These are phyloP conservation scores for Cephalotes varians DNA, from an alignment of 2,888 invertebrate species.

Conservation along the genomic window DNA sequence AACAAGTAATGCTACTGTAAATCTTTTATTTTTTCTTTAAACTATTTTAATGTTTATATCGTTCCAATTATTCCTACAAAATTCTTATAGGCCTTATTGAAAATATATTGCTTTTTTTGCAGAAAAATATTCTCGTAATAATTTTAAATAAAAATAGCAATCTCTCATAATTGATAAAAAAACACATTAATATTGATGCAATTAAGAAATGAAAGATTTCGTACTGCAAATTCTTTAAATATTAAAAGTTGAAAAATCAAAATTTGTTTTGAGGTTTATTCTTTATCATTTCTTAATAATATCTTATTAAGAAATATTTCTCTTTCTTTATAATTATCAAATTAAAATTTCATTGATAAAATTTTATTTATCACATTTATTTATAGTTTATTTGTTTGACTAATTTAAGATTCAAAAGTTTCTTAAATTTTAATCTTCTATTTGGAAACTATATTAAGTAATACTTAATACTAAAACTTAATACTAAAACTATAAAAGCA, in stretches of 20 bases:
- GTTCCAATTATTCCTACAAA: not conserved
- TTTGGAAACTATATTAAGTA: not conserved
- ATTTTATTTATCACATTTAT: not conserved
- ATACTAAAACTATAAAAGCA: not conserved
- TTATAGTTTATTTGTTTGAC: not conserved
- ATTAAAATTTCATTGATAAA: not conserved
- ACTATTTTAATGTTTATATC: not conserved
- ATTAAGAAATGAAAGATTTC: not conserved
- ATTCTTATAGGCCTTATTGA: not conserved
- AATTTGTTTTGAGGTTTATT: not conserved
- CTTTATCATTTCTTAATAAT: not conserved
- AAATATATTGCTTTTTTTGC: not conserved
- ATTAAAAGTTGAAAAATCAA: not conserved
- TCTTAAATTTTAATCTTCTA: not conserved
- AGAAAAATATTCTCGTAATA: not conserved
- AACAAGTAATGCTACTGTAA: constrained; percentile 6
- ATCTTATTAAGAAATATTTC: not conserved
- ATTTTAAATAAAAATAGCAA: not conserved
- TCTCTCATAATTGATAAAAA: not conserved
- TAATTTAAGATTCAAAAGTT: not conserved
- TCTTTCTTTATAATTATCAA: not conserved
- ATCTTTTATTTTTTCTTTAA: not conserved
- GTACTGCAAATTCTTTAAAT: not conserved
- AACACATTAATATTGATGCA: not conserved
- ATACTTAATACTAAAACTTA: not conserved